A percentile compares a stretch with the other conserved stretches of the same genome.
These are phyloP conservation scores for Temnopleurus reevesii DNA, from an alignment of 53 echinoderm and acorn worm species.

Conservation along the genomic window DNA sequence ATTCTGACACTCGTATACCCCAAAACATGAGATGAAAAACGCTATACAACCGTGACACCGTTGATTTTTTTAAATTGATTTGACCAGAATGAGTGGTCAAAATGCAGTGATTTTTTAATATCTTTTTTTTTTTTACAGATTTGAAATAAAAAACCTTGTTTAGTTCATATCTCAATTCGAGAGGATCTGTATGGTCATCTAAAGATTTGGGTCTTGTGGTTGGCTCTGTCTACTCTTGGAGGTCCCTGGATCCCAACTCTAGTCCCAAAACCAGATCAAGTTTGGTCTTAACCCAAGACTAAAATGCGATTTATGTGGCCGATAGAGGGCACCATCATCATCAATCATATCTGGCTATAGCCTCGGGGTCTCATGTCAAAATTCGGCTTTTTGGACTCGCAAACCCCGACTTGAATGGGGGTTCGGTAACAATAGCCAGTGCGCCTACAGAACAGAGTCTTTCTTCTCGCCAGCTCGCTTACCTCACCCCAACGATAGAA, in stretches of 20 bases:
- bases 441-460: constrained; percentile 20
- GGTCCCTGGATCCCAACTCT: constrained; percentile 2
- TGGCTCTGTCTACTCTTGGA: too few species aligned
- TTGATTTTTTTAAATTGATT: too few species aligned
- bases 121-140: too few species aligned
- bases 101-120: too few species aligned
- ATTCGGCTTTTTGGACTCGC: constrained; percentile 18
- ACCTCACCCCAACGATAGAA: background rate
- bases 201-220: too few species aligned
- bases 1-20: too few species aligned
- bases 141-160: too few species aligned
- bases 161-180: too few species aligned
- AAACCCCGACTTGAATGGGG: constrained; percentile 44
- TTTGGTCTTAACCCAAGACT: constrained; percentile 7
- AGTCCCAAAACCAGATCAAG: background rate
- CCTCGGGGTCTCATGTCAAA: constrained; percentile 48
- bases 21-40: too few species aligned
- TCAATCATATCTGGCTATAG: constrained; percentile 38
- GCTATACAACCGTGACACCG: too few species aligned
- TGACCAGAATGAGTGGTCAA: too few species aligned
- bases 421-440: constrained; percentile 58
- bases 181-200: too few species aligned
- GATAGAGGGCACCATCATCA: constrained; percentile 61
- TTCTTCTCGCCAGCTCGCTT: constrained; percentile 48
- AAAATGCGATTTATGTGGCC: constrained; percentile 26